Evolutionary conservation across 2,888 invertebrate genomes (phyloP).

Genomic region (Apamea crenata): DNA sequence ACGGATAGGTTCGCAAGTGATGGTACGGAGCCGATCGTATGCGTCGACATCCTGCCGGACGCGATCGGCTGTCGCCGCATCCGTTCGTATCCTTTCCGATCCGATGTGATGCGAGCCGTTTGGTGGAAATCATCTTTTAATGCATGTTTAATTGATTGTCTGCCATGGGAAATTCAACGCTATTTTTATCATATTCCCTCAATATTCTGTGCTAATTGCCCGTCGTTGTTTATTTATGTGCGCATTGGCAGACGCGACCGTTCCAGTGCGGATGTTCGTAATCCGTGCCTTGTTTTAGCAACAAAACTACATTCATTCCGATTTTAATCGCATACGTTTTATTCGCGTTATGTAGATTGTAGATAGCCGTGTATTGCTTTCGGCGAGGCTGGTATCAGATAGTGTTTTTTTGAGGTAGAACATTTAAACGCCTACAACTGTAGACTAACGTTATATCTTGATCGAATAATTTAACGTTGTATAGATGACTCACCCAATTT

Average conservation of each 20-base stretch:
- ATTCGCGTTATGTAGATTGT: constrained; percentile 32
- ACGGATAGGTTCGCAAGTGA: too few relatives aligned
- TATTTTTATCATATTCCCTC: constrained; percentile 27
- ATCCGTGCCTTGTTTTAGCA: constrained; percentile 45
- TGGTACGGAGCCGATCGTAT: too few relatives aligned
- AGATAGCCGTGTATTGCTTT: constrained; percentile 34
- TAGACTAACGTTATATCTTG: background rate
- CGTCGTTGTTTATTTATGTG: constrained; percentile 34
- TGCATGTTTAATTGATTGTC: background rate
- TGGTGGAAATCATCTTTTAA: too few relatives aligned
- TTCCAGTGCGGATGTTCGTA: constrained; percentile 44
- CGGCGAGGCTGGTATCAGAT: constrained; percentile 8
- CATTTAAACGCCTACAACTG: constrained; percentile 8
- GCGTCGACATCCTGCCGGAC: too few relatives aligned
- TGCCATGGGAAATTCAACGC: constrained; percentile 6
- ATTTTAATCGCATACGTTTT: constrained; percentile 48
- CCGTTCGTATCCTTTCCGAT: too few relatives aligned
- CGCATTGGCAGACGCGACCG: constrained; percentile 29
- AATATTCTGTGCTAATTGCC: constrained; percentile 39
- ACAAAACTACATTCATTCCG: constrained; percentile 43
- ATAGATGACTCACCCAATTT: background rate
- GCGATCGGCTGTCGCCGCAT: too few relatives aligned
- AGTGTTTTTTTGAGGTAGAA: constrained; percentile 3
- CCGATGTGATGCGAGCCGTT: too few relatives aligned
- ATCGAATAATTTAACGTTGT: background rate